phyloP scores from a whole-genome alignment of 2,797 vertebrate species.

The Phataginus tetradactyla region DNA sequence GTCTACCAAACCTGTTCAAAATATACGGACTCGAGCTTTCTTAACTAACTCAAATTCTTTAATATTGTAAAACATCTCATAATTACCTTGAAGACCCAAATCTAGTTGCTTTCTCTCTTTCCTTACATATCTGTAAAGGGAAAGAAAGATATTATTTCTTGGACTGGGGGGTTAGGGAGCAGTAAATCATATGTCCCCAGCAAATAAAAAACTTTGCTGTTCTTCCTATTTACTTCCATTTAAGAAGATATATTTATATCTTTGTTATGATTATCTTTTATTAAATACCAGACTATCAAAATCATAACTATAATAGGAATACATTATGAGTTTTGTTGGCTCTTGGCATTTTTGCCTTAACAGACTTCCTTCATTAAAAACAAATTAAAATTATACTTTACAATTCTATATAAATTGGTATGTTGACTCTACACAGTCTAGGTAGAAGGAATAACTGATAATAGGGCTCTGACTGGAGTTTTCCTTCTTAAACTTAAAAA shows the following conservation, averaged over 20 bases:
- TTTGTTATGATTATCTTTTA: neutral
- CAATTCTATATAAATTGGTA: neutral
- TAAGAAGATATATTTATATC: neutral
- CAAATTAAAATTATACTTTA: neutral
- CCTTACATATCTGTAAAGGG: neutral
- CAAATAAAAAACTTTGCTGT: neutral
- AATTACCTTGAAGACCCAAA: slow-evolving; percentile 24
- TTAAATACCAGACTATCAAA: neutral
- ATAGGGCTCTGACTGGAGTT: neutral
- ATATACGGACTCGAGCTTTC: neutral
- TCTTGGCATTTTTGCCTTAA: neutral
- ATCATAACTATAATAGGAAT: neutral
- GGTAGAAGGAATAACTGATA: neutral
- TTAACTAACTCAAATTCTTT: neutral
- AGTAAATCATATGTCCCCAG: neutral
- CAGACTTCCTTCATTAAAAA: neutral
- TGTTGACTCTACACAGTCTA: neutral
- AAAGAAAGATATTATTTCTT: neutral
- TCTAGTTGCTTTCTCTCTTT: neutral
- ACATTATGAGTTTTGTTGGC: neutral
- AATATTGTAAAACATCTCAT: neutral
- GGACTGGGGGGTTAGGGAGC: fast-evolving
- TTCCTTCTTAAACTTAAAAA: neutral
- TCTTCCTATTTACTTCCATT: neutral
- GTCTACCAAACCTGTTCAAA: neutral